phyloP scores from a whole-genome alignment of 2,113 vertebrate species.

The Chamaea fasciata region DNA sequence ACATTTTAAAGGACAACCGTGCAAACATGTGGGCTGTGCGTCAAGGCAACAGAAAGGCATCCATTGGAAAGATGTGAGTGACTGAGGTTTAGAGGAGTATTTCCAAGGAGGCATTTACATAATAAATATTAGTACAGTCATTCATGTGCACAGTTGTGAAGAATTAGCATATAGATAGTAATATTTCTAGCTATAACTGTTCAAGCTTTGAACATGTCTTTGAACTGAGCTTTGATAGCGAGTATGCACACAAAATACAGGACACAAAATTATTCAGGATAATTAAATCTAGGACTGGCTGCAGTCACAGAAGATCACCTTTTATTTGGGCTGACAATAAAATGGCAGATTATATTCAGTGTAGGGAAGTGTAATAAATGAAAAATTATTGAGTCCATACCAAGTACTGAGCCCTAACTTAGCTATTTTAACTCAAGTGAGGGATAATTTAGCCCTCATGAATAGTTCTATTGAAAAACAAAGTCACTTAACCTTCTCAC shows the following conservation, averaged over 20 bases:
- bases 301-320: not conserved
- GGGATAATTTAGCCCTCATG: not conserved
- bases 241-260: not conserved
- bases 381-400: not conserved
- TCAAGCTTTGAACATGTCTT: not conserved
- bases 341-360: not conserved
- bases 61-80: not conserved
- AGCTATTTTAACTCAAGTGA: not conserved
- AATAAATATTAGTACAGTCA: not conserved
- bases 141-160: not conserved
- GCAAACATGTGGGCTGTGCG: not conserved
- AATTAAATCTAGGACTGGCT: not conserved
- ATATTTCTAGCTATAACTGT: not conserved
- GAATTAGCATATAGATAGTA: not conserved
- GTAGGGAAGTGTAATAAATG: not conserved
- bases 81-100: not conserved
- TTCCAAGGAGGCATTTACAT: not conserved
- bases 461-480: not conserved
- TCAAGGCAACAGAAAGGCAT: not conserved
- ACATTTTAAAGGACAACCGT: not conserved
- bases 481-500: not conserved
- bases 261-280: not conserved
- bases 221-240: not conserved
- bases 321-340: not conserved
- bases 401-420: not conserved